Conservation (phyloP, 2,888 invertebrate species). For the Sepioteuthis lessoniana region DNA sequence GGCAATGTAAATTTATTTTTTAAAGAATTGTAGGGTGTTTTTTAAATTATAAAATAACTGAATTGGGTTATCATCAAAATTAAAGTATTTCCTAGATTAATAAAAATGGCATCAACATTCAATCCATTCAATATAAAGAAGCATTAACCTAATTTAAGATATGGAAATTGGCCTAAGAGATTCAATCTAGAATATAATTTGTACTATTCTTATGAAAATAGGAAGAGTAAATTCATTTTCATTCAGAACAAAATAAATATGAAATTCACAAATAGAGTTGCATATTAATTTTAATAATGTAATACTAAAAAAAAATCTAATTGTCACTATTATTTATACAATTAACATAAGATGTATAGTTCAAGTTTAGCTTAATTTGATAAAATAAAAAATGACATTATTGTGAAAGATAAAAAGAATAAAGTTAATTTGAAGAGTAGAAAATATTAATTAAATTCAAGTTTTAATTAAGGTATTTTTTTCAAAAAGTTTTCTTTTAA, state of each 20-base stretch:
- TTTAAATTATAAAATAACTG: background rate
- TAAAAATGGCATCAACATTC: background rate
- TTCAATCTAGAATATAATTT: background rate
- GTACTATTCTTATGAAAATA: too few species aligned
- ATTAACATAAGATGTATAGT: background rate
- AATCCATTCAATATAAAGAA: background rate
- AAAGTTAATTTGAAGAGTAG: too few species aligned
- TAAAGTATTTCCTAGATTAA: background rate
- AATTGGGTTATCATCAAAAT: background rate
- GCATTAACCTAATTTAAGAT: background rate
- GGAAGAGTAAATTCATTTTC: background rate
- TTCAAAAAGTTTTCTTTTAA: too few species aligned
- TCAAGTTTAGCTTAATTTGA: background rate
- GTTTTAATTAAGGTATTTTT: too few species aligned
- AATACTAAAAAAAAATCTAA: background rate
- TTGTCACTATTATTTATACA: background rate
- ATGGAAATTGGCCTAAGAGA: background rate
- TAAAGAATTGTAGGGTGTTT: background rate
- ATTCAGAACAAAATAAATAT: background rate
- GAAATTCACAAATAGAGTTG: background rate
- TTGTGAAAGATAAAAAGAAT: too few species aligned
- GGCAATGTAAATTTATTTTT: background rate
- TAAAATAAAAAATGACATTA: too few species aligned
- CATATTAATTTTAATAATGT: background rate
- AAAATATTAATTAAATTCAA: too few species aligned